Base-by-base conservation (phyloP, 2,113 vertebrate species). In the Bubo blakistoni region DNA sequence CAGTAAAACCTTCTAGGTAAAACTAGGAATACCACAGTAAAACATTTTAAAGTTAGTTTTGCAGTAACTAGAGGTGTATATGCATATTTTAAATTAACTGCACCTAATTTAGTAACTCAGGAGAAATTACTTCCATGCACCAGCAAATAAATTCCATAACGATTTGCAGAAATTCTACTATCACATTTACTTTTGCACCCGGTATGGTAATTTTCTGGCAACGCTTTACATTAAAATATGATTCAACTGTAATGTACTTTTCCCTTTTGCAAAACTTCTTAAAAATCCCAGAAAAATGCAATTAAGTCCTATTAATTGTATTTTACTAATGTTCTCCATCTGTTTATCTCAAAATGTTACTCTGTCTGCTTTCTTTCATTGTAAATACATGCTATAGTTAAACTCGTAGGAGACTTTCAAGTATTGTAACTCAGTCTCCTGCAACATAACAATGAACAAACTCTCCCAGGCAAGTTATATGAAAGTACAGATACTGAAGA, bases 371-470 rank as follows among this genome's bases (percentile, higher is more conserved):
- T 95, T 36, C 58, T 95, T 67, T 49, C 72, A 36, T 55, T 92
- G 77, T 30, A 97, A 95, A 85, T 38, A 62, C 5, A 72, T 76
- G n/a, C 11, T 76, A 73, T 3, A 88, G 46, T 81, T 86, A 78
- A 97, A 97, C 63, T 89, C 40, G 29, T 16, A 61, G 94, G 94
- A 76, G 47, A 83, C 34, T 94, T 90, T 30, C 16, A 11, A 92
- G 66, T 70, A 49, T 80, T 74, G 65, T 77, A 96, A 94, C 73
- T 92, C 49, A 54, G 49, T 34, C 52, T 57, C 93, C 54, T 92
- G 52, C 73, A 95, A 63, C 2, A 9, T 25, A 96, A 96, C 58
- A 92, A 92, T 15, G 71, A 84, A 66, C 61, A 95, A 96, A 93
- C 69, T 81, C 80, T 92, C 21, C 66, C 71, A 83, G 83, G 16